A percentile compares a stretch with the other conserved stretches of the same genome.
phyloP scores from a whole-genome alignment of 1,140 invertebrate genomes.

The Pantala flavescens region DNA sequence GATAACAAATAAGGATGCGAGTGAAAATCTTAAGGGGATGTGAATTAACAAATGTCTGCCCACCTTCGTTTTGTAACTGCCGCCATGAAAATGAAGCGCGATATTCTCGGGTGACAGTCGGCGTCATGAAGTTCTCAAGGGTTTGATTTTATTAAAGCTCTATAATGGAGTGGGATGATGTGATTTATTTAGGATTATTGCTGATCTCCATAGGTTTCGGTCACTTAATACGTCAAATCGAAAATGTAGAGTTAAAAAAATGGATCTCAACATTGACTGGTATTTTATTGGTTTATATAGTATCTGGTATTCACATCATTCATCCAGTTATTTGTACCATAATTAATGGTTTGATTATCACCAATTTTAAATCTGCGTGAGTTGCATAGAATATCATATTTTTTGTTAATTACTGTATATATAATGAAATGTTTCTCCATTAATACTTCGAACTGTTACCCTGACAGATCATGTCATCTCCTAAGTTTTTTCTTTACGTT shows the following conservation, averaged over 20 bases:
- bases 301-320: slow-evolving; percentile 50
- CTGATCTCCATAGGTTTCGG: slow-evolving; percentile 53
- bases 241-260: slow-evolving; percentile 40
- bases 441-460: slow-evolving; percentile 31
- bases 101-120: too few relatives aligned
- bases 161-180: slow-evolving; percentile 49
- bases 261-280: slow-evolving; percentile 48
- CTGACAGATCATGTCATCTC: slow-evolving; percentile 59
- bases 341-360: slow-evolving; percentile 49
- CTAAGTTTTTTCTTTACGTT: slow-evolving; percentile 73
- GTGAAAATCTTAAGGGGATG: too few relatives aligned
- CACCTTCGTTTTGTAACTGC: too few relatives aligned
- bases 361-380: slow-evolving; percentile 47
- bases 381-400: slow-evolving; percentile 14
- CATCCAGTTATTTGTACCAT: slow-evolving; percentile 49
- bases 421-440: background rate
- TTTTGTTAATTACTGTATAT: too few relatives aligned
- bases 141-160: too few relatives aligned
- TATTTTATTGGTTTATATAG: slow-evolving; percentile 45
- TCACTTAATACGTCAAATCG: slow-evolving; percentile 44
- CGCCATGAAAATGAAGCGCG: too few relatives aligned
- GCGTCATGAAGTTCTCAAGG: too few relatives aligned
- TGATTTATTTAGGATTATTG: slow-evolving; percentile 53
- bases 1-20: too few relatives aligned
- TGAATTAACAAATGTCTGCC: too few relatives aligned